phyloP scores from a whole-genome alignment of 2,797 vertebrate genomes.

The Anguilla megastoma region DNA sequence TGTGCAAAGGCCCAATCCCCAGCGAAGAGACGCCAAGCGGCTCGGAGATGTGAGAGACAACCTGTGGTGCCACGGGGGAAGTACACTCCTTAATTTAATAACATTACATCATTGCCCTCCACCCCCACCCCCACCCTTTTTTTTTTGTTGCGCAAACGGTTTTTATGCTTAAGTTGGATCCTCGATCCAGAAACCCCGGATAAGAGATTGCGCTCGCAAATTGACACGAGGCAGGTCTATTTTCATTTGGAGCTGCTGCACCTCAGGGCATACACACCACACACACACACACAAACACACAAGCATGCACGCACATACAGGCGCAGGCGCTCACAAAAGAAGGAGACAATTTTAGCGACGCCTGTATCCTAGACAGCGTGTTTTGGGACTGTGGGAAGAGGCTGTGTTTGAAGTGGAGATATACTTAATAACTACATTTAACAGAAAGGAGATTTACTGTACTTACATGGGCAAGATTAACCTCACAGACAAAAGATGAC shows the following conservation, averaged over 20 bases:
- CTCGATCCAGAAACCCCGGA: not conserved
- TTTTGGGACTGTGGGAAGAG: not conserved
- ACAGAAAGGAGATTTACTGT: not conserved
- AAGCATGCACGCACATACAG: not conserved
- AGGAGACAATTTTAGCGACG: not conserved
- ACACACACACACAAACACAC: slow-evolving; percentile 36
- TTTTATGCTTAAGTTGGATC: not conserved
- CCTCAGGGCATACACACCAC: slow-evolving; percentile 56
- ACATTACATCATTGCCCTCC: not conserved
- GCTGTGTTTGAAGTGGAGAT: not conserved
- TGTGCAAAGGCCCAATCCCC: slow-evolving; percentile 16
- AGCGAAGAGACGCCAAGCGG: not conserved
- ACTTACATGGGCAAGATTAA: not conserved
- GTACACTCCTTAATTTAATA: not conserved
- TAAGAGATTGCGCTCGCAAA: not conserved
- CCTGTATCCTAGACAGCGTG: not conserved
- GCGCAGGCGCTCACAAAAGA: not conserved
- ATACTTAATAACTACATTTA: not conserved
- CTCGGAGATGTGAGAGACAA: slow-evolving; percentile 2
- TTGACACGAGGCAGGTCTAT: not conserved
- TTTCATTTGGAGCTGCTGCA: not conserved
- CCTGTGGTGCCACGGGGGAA: not conserved
- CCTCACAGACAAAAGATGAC: slow-evolving; percentile 13
- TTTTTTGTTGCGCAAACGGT: not conserved
- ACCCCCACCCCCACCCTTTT: not conserved